A percentile compares a stretch with the other conserved stretches of the same genome.
Conservation (phyloP, 1,140 invertebrate genomes). For the Ips nitidus region DNA sequence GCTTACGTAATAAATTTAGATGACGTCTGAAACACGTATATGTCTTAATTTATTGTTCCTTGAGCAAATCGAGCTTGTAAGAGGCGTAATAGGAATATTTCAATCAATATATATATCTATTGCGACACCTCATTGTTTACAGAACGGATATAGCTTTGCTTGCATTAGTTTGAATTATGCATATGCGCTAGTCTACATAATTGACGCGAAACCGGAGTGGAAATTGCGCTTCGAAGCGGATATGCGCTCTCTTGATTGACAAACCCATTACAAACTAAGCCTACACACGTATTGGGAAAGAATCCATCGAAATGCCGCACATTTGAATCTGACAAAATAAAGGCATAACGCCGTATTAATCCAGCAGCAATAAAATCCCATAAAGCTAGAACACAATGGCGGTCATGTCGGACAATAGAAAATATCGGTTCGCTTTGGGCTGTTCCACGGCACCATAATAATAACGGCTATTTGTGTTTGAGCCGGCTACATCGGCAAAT, state of each 20-base stretch:
- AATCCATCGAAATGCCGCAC: background rate
- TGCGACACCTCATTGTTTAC: no score
- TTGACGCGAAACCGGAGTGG: slow-evolving; percentile 2
- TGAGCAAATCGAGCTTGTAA: no score
- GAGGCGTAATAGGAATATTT: no score
- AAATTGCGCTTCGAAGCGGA: background rate
- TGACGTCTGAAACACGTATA: no score
- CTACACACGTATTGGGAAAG: background rate
- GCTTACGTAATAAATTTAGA: no score
- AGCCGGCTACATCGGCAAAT: slow-evolving; percentile 9
- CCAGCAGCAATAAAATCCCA: slow-evolving; percentile 15
- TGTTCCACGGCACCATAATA: slow-evolving; percentile 14
- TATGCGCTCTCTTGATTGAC: background rate
- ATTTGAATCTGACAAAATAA: slow-evolving; percentile 1
- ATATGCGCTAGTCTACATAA: background rate
- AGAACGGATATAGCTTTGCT: background rate
- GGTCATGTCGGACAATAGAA: slow-evolving; percentile 10
- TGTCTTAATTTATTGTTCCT: no score
- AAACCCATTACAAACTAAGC: background rate
- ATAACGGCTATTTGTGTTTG: slow-evolving; percentile 14
- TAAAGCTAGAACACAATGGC: slow-evolving; percentile 11
- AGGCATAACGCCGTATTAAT: slow-evolving; percentile 13
- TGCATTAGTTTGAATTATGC: background rate
- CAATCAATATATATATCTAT: no score
- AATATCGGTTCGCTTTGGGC: slow-evolving; percentile 20